phyloP scores from a whole-genome alignment of 53 echinoderm and acorn worm genomes.

The Antedon mediterranea region DNA sequence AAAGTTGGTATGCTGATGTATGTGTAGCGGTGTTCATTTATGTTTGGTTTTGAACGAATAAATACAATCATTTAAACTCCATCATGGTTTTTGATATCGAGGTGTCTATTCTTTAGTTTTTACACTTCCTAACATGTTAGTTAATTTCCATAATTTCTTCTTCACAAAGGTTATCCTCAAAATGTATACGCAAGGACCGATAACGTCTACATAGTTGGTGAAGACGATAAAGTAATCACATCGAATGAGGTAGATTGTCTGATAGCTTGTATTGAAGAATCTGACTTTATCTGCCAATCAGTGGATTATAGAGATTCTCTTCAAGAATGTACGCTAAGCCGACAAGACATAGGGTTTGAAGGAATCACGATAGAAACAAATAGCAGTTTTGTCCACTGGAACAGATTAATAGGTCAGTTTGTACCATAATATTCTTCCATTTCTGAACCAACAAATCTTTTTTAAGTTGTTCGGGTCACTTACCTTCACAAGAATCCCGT shows the following conservation, averaged over 20 bases:
- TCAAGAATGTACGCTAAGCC: neutral
- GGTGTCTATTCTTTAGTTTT: no score
- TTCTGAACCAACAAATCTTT: no score
- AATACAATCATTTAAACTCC: no score
- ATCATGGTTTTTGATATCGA: no score
- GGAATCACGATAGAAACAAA: neutral
- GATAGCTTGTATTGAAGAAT: constrained; percentile 13
- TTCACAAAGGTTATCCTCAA: neutral
- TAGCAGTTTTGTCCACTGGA: neutral
- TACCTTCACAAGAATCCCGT: no score
- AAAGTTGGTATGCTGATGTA: no score
- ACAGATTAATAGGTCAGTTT: neutral
- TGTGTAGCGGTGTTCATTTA: no score
- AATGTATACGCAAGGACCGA: neutral
- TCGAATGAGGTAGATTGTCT: constrained; percentile 12
- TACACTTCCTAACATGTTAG: no score
- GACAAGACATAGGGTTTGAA: neutral
- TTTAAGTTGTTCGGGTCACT: no score
- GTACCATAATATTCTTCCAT: no score
- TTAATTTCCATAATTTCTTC: no score
- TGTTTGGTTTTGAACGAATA: no score
- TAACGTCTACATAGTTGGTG: neutral
- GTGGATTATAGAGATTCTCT: neutral
- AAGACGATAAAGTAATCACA: neutral
- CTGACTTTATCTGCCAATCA: constrained; percentile 14